Percentiles rank a stretch among this genome's conserved stretches.
phyloP scores from a whole-genome alignment of 2,888 invertebrate genomes.

The Eutolmus rufibarbis region DNA sequence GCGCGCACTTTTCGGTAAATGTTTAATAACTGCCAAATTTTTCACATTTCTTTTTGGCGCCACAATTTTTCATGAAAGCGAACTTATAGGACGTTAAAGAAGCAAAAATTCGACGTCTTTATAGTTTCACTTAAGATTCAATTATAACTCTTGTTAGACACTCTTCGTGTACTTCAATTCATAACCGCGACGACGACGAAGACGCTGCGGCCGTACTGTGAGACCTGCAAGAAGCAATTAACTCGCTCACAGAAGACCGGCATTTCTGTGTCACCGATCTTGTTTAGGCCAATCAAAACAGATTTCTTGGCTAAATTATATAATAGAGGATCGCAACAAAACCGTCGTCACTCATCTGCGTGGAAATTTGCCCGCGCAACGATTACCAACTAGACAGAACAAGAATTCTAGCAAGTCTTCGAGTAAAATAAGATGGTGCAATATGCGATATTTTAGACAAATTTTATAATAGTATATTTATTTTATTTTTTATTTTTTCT shows the following conservation, averaged over 20 bases:
- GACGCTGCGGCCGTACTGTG: neutral
- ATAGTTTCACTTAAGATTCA: neutral
- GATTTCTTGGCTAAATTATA: constrained; percentile 27
- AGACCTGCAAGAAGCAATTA: neutral
- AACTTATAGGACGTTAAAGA: neutral
- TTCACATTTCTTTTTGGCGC: neutral
- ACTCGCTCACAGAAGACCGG: neutral
- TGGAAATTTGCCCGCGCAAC: neutral
- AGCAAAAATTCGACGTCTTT: neutral
- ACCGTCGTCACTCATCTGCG: neutral
- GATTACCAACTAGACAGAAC: neutral
- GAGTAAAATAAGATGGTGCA: neutral
- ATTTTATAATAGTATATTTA: neutral
- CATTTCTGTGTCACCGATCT: constrained; percentile 30
- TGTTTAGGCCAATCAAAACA: constrained; percentile 23
- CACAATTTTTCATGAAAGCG: neutral
- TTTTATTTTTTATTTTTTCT: neutral
- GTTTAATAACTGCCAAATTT: neutral
- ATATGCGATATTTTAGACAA: neutral
- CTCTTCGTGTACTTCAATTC: neutral
- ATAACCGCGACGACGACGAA: neutral
- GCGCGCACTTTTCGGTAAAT: neutral
- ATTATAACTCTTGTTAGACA: neutral
- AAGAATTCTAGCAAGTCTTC: neutral
- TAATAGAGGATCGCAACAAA: constrained; percentile 15